Percentiles rank a stretch among this genome's conserved stretches.
phyloP scores from a whole-genome alignment of 2,888 invertebrate species.

The Saturnia pavonia region DNA sequence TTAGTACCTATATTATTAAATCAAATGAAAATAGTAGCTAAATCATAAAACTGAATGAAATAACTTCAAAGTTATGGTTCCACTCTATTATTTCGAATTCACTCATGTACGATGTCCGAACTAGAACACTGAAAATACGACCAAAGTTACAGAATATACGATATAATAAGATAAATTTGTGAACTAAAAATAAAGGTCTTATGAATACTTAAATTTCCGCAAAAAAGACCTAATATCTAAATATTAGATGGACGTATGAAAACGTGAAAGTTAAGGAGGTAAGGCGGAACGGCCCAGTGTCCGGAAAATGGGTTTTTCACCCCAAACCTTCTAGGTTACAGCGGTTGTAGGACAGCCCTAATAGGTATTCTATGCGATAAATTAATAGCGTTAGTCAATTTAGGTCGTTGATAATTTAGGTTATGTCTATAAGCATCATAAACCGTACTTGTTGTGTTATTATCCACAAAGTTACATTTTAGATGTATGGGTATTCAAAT shows the following conservation, averaged over 20 bases:
- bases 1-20: no score
- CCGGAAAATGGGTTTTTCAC: conserved; percentile 15
- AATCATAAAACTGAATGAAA: neutral
- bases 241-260: neutral
- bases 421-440: neutral
- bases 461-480: neutral
- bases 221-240: neutral
- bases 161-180: neutral
- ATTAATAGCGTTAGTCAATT: conserved; percentile 8
- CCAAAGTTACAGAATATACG: neutral
- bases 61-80: neutral
- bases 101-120: neutral
- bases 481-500: neutral
- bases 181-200: neutral
- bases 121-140: neutral
- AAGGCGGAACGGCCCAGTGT: conserved; percentile 2
- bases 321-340: conserved; percentile 8
- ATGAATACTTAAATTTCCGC: neutral
- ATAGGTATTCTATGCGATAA: conserved; percentile 4
- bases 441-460: neutral
- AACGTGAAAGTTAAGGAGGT: neutral
- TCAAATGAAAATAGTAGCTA: no score
- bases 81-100: neutral
- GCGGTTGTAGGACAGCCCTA: neutral
- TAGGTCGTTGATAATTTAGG: neutral